Conservation (phyloP, 1,140 invertebrate genomes). For the Drosophila chauvacae region DNA sequence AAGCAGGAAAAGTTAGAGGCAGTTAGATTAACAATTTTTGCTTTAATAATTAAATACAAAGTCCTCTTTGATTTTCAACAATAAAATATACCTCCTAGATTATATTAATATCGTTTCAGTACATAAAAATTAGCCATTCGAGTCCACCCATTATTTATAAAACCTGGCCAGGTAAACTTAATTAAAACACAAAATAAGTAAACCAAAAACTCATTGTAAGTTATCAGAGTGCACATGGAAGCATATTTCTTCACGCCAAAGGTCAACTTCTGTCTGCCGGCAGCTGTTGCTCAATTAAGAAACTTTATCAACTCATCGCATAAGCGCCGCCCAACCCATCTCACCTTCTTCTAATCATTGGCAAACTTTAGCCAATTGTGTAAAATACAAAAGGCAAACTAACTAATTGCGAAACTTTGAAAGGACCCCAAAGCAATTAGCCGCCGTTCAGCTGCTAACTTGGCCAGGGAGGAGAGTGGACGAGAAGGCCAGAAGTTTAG, state of each 20-base stretch:
- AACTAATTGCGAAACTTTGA: conserved; percentile 45
- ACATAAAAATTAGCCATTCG: not conserved
- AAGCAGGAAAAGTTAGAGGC: not conserved
- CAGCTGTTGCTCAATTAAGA: conserved; percentile 13
- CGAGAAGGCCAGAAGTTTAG: conserved; percentile 11
- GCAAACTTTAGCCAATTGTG: conserved; percentile 32
- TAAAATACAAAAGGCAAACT: conserved; percentile 28
- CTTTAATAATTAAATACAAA: not conserved
- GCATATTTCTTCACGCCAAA: conserved; percentile 1
- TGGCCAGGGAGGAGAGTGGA: not conserved
- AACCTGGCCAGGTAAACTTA: not conserved
- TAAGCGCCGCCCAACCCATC: conserved; percentile 5
- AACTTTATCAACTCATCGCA: conserved; percentile 39
- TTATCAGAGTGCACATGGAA: not conserved
- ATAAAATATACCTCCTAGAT: not conserved
- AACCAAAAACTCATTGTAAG: not conserved
- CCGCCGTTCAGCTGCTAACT: conserved; percentile 7
- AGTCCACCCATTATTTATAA: not conserved
- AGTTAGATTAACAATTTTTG: too few relatives aligned
- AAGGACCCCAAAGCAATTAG: conserved; percentile 38
- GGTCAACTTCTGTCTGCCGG: conserved; percentile 7
- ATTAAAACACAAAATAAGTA: not conserved
- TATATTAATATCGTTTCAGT: not conserved
- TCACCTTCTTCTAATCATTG: conserved; percentile 11
- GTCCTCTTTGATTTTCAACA: too few relatives aligned